Percentiles rank a stretch among this genome's conserved stretches.
phyloP scores from a whole-genome alignment of 2,888 invertebrate species.

The Conistra vaccinii region DNA sequence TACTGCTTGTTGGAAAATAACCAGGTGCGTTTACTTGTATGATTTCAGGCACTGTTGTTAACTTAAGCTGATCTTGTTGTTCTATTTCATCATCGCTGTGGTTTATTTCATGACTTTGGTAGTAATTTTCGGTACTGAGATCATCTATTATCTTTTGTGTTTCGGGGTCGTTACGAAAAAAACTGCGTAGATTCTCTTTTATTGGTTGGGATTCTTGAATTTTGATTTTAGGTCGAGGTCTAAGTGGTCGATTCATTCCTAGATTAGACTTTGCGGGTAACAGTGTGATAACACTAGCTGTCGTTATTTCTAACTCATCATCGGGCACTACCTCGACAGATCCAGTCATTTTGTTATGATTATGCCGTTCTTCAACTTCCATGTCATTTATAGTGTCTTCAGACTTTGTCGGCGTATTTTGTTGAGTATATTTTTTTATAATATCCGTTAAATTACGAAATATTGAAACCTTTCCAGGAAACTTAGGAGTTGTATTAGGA shows the following conservation, averaged over 20 bases:
- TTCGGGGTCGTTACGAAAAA: slow-evolving; percentile 78
- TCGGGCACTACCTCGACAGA: slow-evolving; percentile 87
- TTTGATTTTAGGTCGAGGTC: slow-evolving; percentile 91
- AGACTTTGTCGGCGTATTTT: slow-evolving; percentile 77
- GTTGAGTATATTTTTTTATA: slow-evolving; percentile 91
- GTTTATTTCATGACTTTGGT: slow-evolving; percentile 68
- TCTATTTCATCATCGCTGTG: slow-evolving; percentile 68
- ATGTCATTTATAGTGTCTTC: slow-evolving; percentile 63
- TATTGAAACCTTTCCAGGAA: slow-evolving; percentile 84
- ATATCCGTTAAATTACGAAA: slow-evolving; percentile 92
- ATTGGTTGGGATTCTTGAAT: slow-evolving; percentile 76
- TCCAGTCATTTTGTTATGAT: slow-evolving; percentile 82
- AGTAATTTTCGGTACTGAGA: slow-evolving; percentile 78
- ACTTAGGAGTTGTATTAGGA: slow-evolving; percentile 86
- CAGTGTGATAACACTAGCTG: slow-evolving; percentile 90
- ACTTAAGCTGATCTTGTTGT: slow-evolving; percentile 67
- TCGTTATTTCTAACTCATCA: slow-evolving; percentile 84
- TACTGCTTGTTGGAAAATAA: slow-evolving; percentile 73
- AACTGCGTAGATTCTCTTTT: slow-evolving; percentile 81
- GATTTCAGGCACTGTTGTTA: slow-evolving; percentile 71
- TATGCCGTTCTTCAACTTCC: slow-evolving; percentile 76
- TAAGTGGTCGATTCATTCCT: slow-evolving; percentile 93
- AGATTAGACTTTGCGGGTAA: slow-evolving; percentile 95
- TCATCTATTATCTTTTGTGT: slow-evolving; percentile 76
- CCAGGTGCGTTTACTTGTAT: slow-evolving; percentile 69